Percentiles rank a stretch among this genome's conserved stretches.
phyloP scores from a whole-genome alignment of 2,888 invertebrate species.

The Minunthozetes semirufus region DNA sequence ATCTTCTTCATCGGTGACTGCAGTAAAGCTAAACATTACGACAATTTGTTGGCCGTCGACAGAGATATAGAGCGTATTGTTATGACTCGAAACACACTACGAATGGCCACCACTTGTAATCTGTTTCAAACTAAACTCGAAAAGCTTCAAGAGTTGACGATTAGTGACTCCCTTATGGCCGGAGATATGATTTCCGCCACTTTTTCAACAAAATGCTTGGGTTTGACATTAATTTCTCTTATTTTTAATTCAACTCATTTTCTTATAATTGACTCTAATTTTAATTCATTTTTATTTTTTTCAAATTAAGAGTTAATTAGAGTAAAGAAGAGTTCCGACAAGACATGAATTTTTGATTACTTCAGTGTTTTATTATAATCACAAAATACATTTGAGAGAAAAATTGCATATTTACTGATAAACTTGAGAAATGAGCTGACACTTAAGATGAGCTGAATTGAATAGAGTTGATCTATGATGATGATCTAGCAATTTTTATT shows the following conservation, averaged over 20 bases:
- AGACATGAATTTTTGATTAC: no score
- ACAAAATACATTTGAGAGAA: no score
- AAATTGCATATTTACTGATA: no score
- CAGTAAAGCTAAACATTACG: conserved; percentile 34
- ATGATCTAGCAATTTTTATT: conserved; percentile 13
- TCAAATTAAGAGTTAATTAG: no score
- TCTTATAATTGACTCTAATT: not conserved
- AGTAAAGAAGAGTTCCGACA: no score
- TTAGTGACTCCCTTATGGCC: conserved; percentile 32
- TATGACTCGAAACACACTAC: conserved; percentile 25
- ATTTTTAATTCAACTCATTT: not conserved
- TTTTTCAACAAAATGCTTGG: conserved; percentile 33
- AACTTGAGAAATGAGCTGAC: no score
- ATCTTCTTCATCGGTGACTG: conserved; percentile 34
- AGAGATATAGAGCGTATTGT: conserved; percentile 27
- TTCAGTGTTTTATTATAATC: no score
- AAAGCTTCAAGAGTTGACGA: conserved; percentile 13
- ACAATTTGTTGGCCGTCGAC: conserved; percentile 35
- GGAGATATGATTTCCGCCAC: conserved; percentile 36
- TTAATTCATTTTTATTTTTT: not conserved
- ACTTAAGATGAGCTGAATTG: no score
- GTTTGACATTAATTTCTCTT: conserved; percentile 18
- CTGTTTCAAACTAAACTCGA: conserved; percentile 34
- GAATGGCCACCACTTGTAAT: conserved; percentile 34
- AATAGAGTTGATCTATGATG: no score